phyloP scores from a whole-genome alignment of 2,888 invertebrate genomes.

The Tromatobia lineatoria region DNA sequence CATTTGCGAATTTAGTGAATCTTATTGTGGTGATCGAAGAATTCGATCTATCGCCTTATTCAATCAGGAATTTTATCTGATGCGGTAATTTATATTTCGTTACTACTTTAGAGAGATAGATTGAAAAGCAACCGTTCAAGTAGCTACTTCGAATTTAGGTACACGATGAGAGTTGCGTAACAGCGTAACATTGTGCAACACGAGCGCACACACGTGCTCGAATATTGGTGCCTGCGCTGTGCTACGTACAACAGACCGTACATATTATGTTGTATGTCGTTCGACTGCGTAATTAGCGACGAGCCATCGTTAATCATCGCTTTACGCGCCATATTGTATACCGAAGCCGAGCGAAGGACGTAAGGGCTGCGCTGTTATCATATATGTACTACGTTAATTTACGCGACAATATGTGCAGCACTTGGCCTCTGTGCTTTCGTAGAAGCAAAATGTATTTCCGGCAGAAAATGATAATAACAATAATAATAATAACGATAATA shows the following conservation, averaged over 20 bases:
- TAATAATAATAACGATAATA: background rate
- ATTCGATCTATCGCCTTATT: background rate
- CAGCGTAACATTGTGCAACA: conserved; percentile 2
- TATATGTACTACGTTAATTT: background rate
- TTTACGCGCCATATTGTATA: conserved; percentile 61
- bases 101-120: background rate
- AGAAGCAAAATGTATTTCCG: background rate
- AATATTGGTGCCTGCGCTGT: conserved; percentile 18
- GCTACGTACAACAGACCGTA: conserved; percentile 24
- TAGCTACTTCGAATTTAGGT: background rate
- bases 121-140: conserved; percentile 15
- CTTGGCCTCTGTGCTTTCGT: background rate
- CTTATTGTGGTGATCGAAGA: no score
- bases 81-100: background rate
- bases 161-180: conserved; percentile 15
- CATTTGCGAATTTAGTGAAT: no score
- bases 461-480: background rate
- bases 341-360: conserved; percentile 23
- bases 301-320: conserved; percentile 74
- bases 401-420: background rate
- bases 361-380: background rate
- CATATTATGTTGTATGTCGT: conserved; percentile 60
- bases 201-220: conserved; percentile 2
- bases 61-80: background rate
- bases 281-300: conserved; percentile 75